phyloP scores from a whole-genome alignment of 2,888 invertebrate species.

The Drosophila suboccidentalis region DNA sequence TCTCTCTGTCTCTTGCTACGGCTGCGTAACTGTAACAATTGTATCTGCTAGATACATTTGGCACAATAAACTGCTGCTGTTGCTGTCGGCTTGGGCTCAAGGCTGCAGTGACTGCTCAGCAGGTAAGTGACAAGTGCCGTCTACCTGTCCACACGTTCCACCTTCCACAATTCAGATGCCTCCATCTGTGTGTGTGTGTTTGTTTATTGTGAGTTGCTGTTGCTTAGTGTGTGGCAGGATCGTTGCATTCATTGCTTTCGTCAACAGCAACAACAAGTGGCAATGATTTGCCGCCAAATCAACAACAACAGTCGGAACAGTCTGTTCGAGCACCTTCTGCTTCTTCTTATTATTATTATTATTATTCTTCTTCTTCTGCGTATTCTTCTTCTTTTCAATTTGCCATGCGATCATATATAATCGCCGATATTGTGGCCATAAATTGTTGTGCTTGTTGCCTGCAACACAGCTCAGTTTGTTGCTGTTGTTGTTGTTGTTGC shows the following conservation, averaged over 20 bases:
- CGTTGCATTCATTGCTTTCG: slow-evolving; percentile 37
- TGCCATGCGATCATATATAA: slow-evolving; percentile 42
- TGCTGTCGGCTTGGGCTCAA: slow-evolving; percentile 51
- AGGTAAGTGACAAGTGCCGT: slow-evolving; percentile 64
- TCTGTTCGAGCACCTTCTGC: slow-evolving; percentile 22
- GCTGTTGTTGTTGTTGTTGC: slow-evolving; percentile 30
- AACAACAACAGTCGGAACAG: slow-evolving; percentile 20
- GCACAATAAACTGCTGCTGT: slow-evolving; percentile 11
- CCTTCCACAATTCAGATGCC: slow-evolving; percentile 2
- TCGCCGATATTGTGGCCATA: slow-evolving; percentile 53
- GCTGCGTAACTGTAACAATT: slow-evolving; percentile 66
- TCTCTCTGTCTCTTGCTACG: neutral
- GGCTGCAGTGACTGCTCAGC: slow-evolving; percentile 63
- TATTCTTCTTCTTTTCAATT: slow-evolving; percentile 6
- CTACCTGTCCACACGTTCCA: slow-evolving; percentile 54
- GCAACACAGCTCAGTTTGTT: slow-evolving; percentile 26
- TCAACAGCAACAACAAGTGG: slow-evolving; percentile 65
- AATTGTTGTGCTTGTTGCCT: slow-evolving; percentile 52
- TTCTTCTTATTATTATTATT: neutral
- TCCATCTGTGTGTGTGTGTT: slow-evolving; percentile 20
- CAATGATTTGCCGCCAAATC: slow-evolving; percentile 74
- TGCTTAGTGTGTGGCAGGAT: slow-evolving; percentile 64
- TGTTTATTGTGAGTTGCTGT: slow-evolving; percentile 22
- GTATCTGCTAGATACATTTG: slow-evolving; percentile 53
- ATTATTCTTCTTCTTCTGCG: neutral